Evolutionary conservation across 2,113 vertebrate genomes (phyloP).

Genomic region (Archilochus colubris): DNA sequence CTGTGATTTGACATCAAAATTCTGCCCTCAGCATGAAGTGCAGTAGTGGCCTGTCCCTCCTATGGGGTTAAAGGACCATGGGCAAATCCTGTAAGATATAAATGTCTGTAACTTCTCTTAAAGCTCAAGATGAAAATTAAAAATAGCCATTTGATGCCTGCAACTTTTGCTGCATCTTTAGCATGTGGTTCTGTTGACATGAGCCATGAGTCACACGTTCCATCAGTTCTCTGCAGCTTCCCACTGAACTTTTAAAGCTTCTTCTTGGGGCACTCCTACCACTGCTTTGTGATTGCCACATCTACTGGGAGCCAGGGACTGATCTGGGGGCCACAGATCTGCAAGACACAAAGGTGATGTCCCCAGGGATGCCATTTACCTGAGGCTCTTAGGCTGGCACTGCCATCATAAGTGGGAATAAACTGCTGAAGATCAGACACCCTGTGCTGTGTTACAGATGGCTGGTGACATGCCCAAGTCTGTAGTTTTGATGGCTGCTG

Average conservation of each 20-base stretch:
- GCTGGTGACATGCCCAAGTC: neutral
- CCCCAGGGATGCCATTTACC: neutral
- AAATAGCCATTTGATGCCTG: neutral
- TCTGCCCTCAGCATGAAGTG: neutral
- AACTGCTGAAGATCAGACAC: neutral
- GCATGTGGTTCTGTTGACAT: neutral
- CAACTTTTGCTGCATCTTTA: neutral
- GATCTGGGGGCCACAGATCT: neutral
- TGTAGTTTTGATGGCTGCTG: neutral
- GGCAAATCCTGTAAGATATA: neutral
- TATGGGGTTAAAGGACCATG: neutral
- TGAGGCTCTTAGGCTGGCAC: neutral
- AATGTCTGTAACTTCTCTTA: neutral
- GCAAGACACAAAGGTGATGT: neutral
- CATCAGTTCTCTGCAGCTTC: neutral
- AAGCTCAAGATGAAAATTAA: constrained; percentile 14
- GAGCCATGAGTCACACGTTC: neutral
- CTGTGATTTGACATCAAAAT: neutral
- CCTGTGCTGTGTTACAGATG: neutral
- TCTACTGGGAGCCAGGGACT: neutral
- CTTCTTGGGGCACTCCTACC: neutral
- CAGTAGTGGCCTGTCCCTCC: neutral
- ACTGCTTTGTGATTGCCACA: neutral
- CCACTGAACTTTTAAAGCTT: neutral
- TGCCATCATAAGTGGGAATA: neutral